Percentiles rank a stretch among this genome's conserved stretches.
Conservation (phyloP, 2,888 invertebrate species). For the Temnothorax unifasciatus region DNA sequence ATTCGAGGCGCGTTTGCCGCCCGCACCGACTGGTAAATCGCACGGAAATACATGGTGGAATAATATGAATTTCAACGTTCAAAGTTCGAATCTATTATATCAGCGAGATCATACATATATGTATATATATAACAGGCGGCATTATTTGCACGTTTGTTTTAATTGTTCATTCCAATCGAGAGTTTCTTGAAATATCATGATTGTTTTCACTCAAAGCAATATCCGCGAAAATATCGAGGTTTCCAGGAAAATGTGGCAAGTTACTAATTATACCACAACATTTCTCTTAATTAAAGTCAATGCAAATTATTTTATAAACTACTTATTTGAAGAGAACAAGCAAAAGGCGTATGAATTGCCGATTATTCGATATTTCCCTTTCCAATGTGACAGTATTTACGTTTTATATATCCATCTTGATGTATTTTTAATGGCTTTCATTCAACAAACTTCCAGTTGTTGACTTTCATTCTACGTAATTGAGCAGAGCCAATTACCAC, state of each 20-base stretch:
- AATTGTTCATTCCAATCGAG: not conserved
- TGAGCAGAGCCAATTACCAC: not conserved
- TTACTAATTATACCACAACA: not conserved
- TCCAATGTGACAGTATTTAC: not conserved
- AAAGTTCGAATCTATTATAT: constrained; percentile 13
- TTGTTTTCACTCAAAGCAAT: not conserved
- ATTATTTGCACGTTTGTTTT: not conserved
- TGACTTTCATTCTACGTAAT: constrained; percentile 32
- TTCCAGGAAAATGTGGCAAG: not conserved
- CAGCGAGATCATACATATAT: not conserved
- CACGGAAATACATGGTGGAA: not conserved
- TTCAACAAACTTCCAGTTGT: constrained; percentile 5
- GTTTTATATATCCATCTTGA: constrained; percentile 23
- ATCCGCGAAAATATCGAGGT: not conserved
- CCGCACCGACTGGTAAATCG: not conserved
- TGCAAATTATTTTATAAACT: not conserved
- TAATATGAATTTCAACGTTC: constrained; percentile 25
- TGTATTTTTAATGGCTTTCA: constrained; percentile 40
- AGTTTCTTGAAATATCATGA: not conserved
- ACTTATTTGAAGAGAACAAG: not conserved
- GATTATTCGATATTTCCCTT: constrained; percentile 12
- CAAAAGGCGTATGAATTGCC: not conserved
- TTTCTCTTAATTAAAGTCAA: not conserved
- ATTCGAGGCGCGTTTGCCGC: not conserved
- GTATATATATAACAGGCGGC: not conserved